Conservation (phyloP, 2,113 vertebrate genomes). For the Dasyurus viverrinus region DNA sequence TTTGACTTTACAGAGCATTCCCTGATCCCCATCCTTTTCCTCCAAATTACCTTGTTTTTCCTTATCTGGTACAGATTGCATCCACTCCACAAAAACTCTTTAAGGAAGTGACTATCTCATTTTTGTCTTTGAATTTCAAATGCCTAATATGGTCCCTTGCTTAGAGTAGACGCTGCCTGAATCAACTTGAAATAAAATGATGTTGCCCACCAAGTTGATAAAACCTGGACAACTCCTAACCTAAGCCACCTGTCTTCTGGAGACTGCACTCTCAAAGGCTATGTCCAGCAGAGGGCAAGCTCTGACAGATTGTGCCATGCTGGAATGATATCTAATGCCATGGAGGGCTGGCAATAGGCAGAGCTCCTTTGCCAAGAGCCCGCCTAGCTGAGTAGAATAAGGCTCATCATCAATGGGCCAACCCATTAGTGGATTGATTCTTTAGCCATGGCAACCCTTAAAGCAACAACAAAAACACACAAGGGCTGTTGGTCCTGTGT, state of each 20-base stretch:
- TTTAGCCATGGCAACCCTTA: background rate
- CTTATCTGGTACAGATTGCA: background rate
- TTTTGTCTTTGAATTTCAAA: background rate
- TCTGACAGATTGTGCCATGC: background rate
- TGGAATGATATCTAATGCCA: background rate
- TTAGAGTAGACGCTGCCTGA: background rate
- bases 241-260: background rate
- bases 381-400: background rate
- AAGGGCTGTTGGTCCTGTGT: background rate
- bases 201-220: background rate
- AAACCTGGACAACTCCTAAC: background rate
- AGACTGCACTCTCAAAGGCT: background rate
- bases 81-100: background rate
- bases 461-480: background rate
- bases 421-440: no score
- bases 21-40: background rate
- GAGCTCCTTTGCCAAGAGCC: background rate
- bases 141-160: background rate
- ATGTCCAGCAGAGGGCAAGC: background rate
- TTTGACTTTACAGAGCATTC: background rate
- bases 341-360: background rate
- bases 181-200: background rate
- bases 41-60: background rate
- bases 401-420: background rate
- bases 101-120: background rate